These are phyloP conservation scores for Sigmodon hispidus DNA, from an alignment of 2,113 vertebrate species.

Conservation along the genomic window DNA sequence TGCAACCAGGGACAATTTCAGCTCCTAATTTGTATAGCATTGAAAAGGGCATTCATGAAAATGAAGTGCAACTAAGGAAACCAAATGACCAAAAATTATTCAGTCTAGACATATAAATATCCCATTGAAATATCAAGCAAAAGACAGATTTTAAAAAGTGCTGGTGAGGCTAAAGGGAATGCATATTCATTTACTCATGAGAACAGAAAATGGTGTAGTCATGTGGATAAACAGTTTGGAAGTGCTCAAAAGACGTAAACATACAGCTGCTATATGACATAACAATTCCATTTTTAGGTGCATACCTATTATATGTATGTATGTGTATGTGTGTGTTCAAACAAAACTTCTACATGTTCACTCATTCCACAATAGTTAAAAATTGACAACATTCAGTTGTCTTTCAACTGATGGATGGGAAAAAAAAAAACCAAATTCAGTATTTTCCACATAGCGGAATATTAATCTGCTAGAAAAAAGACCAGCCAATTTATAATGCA, in stretches of 20 bases:
- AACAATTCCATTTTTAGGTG: neutral
- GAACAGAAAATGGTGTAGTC: neutral
- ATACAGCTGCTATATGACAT: neutral
- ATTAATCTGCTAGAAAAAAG: neutral
- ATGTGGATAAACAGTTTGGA: constrained; percentile 25
- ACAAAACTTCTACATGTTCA: neutral
- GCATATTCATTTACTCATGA: neutral
- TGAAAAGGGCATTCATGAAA: constrained; percentile 38
- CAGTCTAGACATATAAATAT: constrained; percentile 26
- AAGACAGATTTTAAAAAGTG: neutral
- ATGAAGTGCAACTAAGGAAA: constrained; percentile 32
- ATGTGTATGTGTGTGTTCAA: too few species aligned
- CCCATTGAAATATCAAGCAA: neutral
- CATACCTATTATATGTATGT: too few species aligned
- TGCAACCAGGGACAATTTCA: neutral
- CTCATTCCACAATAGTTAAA: neutral
- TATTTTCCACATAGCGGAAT: neutral
- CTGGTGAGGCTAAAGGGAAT: neutral
- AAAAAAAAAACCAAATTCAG: neutral
- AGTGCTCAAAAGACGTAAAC: neutral
- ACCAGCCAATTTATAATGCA: neutral
- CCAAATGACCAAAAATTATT: constrained; percentile 22
- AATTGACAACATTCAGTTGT: constrained; percentile 37
- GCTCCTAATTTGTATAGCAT: neutral
- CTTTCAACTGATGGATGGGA: neutral